Base-by-base conservation (phyloP, 2,797 vertebrate species). In the Mico argentatus region DNA sequence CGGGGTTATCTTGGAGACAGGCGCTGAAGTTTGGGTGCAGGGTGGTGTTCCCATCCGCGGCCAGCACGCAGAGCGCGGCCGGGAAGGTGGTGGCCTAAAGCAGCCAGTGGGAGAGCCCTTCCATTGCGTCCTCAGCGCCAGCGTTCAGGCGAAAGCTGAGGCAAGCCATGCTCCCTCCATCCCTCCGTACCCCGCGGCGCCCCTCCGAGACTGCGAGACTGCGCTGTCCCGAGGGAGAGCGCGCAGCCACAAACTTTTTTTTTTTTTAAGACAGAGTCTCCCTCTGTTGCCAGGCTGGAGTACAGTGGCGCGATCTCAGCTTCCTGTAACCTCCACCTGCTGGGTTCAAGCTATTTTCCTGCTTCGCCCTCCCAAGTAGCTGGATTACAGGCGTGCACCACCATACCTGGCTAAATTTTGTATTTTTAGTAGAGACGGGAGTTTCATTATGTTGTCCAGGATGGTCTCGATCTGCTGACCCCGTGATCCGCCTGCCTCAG, bases 1-100 rank as follows among this genome's bases (percentile, higher is more conserved):
- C 7, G 77, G 5, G 7, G 2, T 3, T 11, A 7, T 30, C 20
- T 11, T 20, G 59, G 5, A 14, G 81, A 64, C 27, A 87, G 85
- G 4, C 27, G 4, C 1, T 5, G 0, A 0, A 84, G 59, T 1
- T 36, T 19, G 48, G 20, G 4, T 0, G 0, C 50, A 0, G 0
- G 30, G 3, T 13, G 44, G 11, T 0, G 57, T 0, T 64, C 5
- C 46, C 0, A 1, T 5, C 73, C 24, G 12, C 61, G 1, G 75
- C 46, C 61, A 88, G 75, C 87, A 73, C 93, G 20, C 96, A 96
- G 4, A 98, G 72, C 26, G 59, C 95, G 27, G 50, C 97, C 88
- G 98, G 57, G 84, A 90, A 98, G 36, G 95, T n/a, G 26, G 11
- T 50, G 8, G 97, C 46, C 33, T 89, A 59, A 2, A 98, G 64